phyloP scores from a whole-genome alignment of 2,888 invertebrate species.

The Apodemia duryi region DNA sequence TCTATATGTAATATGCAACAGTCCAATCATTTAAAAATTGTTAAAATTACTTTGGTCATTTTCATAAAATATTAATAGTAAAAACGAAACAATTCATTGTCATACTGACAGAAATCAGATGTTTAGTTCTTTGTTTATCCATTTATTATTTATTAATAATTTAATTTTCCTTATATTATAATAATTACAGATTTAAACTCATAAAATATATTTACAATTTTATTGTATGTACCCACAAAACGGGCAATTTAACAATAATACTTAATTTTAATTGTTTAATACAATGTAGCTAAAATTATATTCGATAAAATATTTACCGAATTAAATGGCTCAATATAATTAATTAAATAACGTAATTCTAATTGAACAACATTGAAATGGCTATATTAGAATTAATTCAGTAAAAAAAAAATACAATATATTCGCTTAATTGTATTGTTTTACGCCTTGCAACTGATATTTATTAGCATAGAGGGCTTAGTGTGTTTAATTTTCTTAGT shows the following conservation, averaged over 20 bases:
- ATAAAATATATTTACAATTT: slow-evolving; percentile 9
- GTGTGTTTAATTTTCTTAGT: too few species aligned
- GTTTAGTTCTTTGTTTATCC: neutral
- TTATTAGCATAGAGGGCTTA: too few species aligned
- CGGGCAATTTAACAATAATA: neutral
- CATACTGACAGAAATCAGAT: neutral
- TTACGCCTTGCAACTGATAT: neutral
- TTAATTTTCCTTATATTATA: slow-evolving; percentile 4
- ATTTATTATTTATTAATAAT: neutral
- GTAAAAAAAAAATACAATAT: neutral
- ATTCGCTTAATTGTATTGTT: neutral
- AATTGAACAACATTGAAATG: slow-evolving; percentile 10
- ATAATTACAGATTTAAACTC: slow-evolving; percentile 1
- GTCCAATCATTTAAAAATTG: neutral
- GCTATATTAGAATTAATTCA: neutral
- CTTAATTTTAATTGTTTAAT: neutral
- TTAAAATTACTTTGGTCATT: slow-evolving; percentile 11
- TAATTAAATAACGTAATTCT: slow-evolving; percentile 11
- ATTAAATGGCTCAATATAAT: slow-evolving; percentile 12
- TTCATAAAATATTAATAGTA: neutral
- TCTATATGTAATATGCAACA: neutral
- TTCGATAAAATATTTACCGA: slow-evolving; percentile 11
- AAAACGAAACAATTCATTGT: neutral
- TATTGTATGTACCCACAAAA: neutral
- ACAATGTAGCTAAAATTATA: slow-evolving; percentile 1